Conservation (phyloP, 2,113 vertebrate genomes). For the Bolborhynchus lineola region DNA sequence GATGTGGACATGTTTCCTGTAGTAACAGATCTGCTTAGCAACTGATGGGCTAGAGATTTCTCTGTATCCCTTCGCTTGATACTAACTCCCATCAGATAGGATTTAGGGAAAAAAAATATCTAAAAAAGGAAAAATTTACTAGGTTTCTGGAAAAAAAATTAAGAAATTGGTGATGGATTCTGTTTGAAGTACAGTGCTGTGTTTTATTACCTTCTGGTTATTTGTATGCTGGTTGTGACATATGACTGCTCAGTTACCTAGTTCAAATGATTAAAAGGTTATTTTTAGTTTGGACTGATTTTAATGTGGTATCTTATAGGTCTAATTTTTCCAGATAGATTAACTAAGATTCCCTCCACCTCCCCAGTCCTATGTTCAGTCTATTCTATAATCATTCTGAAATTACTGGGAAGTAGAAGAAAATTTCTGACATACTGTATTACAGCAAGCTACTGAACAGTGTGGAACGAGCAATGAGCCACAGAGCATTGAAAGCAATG, state of each 20-base stretch:
- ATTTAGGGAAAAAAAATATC: not conserved
- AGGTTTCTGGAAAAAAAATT: conserved; percentile 23
- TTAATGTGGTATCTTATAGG: not conserved
- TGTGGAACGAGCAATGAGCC: not conserved
- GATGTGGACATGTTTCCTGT: conserved; percentile 55
- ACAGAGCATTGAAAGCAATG: conserved; percentile 5
- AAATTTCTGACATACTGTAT: not conserved
- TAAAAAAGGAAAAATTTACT: not conserved
- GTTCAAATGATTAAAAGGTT: not conserved
- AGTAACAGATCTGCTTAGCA: conserved; percentile 47
- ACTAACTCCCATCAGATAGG: conserved; percentile 38
- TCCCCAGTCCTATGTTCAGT: not conserved
- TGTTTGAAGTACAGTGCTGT: not conserved
- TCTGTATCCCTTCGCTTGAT: not conserved
- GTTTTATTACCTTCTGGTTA: not conserved
- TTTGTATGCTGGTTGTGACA: not conserved
- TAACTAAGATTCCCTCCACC: not conserved
- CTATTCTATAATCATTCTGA: not conserved
- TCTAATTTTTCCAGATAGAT: not conserved
- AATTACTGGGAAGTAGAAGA: not conserved
- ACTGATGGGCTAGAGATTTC: conserved; percentile 15
- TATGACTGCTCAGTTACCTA: not conserved
- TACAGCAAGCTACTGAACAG: not conserved
- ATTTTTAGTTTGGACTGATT: not conserved
- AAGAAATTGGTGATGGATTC: not conserved